Conservation (phyloP, 1,140 invertebrate genomes). For the Drosophila sturtevanti region DNA sequence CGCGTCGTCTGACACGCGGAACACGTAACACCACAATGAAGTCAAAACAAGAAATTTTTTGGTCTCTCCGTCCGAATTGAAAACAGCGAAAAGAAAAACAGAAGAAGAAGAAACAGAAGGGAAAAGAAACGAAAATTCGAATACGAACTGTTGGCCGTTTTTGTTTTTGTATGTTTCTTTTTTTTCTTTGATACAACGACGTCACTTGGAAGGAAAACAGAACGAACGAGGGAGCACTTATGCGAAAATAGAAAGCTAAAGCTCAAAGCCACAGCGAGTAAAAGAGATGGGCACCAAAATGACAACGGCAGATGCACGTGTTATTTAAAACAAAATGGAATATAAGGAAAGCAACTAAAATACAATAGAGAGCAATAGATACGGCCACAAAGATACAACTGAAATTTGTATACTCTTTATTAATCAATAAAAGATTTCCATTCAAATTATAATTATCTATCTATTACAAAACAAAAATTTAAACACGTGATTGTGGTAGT, state of each 20-base stretch:
- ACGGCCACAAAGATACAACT: too few species aligned
- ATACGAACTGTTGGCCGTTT: conserved; percentile 12
- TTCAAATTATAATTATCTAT: too few species aligned
- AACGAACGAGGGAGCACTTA: not conserved
- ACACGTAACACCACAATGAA: conserved; percentile 83
- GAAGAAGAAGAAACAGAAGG: not conserved
- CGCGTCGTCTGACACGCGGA: conserved; percentile 82
- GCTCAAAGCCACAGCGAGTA: not conserved
- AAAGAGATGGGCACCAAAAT: conserved; percentile 12
- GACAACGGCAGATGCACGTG: conserved; percentile 67
- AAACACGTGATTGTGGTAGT: too few species aligned
- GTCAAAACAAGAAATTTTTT: conserved; percentile 51
- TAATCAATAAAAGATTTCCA: too few species aligned
- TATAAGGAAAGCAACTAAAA: conserved; percentile 52
- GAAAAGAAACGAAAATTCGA: conserved; percentile 14
- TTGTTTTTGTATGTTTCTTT: not conserved
- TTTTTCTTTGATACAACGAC: conserved; percentile 1
- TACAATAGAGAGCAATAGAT: conserved; percentile 1
- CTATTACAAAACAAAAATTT: too few species aligned
- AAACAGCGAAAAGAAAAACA: conserved; percentile 4
- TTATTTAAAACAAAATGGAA: conserved; percentile 58
- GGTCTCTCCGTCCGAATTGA: conserved; percentile 39
- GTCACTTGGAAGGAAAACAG: conserved; percentile 10
- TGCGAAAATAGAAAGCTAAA: conserved; percentile 24
- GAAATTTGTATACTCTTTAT: not conserved